These are phyloP conservation scores for Trinectes maculatus DNA, from an alignment of 2,113 vertebrate species.

Conservation along the genomic window DNA sequence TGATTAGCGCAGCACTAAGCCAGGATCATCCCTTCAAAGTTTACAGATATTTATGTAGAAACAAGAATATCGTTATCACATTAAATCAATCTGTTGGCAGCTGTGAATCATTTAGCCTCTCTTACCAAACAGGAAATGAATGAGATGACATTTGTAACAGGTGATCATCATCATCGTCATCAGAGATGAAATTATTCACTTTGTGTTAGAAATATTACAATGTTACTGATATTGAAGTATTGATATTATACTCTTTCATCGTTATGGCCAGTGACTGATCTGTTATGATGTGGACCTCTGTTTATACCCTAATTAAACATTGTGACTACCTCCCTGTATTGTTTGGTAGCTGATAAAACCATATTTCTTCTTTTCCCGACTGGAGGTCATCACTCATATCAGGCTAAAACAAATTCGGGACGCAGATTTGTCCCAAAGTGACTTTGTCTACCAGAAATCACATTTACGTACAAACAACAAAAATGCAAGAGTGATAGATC, in stretches of 20 bases:
- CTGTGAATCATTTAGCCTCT: no score
- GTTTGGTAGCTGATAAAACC: slow-evolving; percentile 11
- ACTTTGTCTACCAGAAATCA: not conserved
- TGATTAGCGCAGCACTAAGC: no score
- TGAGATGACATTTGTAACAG: no score
- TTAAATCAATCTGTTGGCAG: no score
- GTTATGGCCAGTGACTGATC: not conserved
- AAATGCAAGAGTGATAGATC: not conserved
- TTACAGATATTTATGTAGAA: no score
- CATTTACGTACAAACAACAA: not conserved
- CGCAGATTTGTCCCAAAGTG: not conserved
- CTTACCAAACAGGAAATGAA: no score
- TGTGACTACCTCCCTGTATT: slow-evolving; percentile 20
- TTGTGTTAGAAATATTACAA: no score
- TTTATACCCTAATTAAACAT: slow-evolving; percentile 29
- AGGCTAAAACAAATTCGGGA: slow-evolving; percentile 21
- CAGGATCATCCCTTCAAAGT: no score
- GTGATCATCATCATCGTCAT: no score
- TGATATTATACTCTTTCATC: slow-evolving; percentile 14
- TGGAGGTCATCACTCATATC: slow-evolving; percentile 10
- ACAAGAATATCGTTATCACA: no score
- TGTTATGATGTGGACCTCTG: not conserved
- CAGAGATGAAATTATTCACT: no score
- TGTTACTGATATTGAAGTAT: no score
- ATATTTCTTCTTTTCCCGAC: slow-evolving; percentile 5